These are phyloP conservation scores for Diabrotica balteata DNA, from an alignment of 2,888 invertebrate species.

Conservation along the genomic window DNA sequence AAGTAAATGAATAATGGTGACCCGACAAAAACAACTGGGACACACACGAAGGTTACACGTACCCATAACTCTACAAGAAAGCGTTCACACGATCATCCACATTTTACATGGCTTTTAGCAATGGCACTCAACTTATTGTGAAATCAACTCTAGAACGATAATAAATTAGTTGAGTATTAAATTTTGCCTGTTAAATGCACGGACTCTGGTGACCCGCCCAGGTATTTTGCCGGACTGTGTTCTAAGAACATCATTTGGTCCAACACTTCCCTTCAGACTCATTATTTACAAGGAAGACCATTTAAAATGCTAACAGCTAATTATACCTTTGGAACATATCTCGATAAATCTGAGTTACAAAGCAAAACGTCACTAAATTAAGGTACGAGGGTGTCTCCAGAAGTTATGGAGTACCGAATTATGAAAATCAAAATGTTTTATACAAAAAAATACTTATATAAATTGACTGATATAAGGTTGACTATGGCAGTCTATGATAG, in stretches of 20 bases:
- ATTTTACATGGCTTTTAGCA: constrained; percentile 41
- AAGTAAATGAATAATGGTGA: constrained; percentile 28
- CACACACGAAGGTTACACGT: constrained; percentile 34
- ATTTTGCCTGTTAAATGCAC: constrained; percentile 39
- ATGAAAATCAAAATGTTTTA: no score
- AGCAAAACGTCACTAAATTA: no score
- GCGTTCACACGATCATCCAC: constrained; percentile 42
- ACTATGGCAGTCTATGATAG: no score
- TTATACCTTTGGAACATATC: no score
- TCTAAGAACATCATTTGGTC: constrained; percentile 23
- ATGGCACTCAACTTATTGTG: constrained; percentile 38
- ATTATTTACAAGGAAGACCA: background rate
- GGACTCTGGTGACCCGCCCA: constrained; percentile 38
- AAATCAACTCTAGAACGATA: constrained; percentile 37
- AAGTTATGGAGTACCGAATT: no score
- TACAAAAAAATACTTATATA: no score
- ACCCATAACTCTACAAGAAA: constrained; percentile 36
- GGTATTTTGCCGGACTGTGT: constrained; percentile 35
- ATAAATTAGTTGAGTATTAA: constrained; percentile 41
- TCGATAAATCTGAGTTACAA: no score
- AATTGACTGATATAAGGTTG: no score
- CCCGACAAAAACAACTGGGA: constrained; percentile 31
- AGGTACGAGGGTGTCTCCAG: no score
- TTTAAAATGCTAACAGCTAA: background rate
- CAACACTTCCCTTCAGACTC: constrained; percentile 10